Percentiles rank a stretch among this genome's conserved stretches.
These are phyloP conservation scores for Podarcis muralis DNA, from an alignment of 2,113 vertebrate species.

Conservation along the genomic window DNA sequence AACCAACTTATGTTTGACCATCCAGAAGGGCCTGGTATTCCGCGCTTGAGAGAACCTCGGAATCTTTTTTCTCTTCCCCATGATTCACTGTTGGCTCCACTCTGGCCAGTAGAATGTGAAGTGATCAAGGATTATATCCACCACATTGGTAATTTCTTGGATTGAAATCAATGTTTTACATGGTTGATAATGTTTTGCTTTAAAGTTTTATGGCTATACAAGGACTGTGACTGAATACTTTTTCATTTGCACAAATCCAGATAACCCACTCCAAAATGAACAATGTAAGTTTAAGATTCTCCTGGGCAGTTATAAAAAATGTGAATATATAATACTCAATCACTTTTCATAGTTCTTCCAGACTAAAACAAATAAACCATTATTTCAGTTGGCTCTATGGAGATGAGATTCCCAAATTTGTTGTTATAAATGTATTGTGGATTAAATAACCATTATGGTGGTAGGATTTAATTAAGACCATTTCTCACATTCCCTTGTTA, in stretches of 20 bases:
- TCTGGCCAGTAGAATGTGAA: slow-evolving; percentile 90
- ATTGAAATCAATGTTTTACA: background rate
- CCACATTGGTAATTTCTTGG: slow-evolving; percentile 65
- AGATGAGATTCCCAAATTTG: background rate
- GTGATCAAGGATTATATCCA: slow-evolving; percentile 81
- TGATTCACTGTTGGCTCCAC: slow-evolving; percentile 64
- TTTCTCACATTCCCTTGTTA: background rate
- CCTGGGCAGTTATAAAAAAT: background rate
- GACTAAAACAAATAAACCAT: background rate
- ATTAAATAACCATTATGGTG: background rate
- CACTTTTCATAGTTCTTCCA: background rate
- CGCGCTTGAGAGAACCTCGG: slow-evolving; percentile 75
- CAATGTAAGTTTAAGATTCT: background rate
- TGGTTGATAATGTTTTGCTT: background rate
- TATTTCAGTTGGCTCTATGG: background rate
- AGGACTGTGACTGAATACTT: background rate
- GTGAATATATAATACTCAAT: background rate
- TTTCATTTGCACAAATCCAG: background rate
- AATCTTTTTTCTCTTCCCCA: slow-evolving; percentile 76
- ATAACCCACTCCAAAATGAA: background rate
- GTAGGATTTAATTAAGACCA: background rate
- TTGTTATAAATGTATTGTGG: background rate
- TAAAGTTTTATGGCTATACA: background rate
- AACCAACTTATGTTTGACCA: slow-evolving; percentile 77
- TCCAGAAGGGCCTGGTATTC: slow-evolving; percentile 57